phyloP scores from a whole-genome alignment of 1,140 invertebrate species.

The Leucophenga varia region DNA sequence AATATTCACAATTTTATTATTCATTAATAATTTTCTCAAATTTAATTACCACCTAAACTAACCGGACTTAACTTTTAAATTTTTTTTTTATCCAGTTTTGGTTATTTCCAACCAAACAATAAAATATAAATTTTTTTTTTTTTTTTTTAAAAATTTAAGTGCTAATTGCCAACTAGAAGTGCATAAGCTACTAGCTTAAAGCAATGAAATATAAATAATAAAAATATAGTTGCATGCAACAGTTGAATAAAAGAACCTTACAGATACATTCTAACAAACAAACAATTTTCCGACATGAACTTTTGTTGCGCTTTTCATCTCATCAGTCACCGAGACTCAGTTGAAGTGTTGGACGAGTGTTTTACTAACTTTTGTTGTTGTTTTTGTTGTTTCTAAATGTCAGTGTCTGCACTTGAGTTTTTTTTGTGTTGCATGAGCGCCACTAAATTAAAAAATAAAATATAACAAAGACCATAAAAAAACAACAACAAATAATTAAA shows the following conservation, averaged over 20 bases:
- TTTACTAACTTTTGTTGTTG: no score
- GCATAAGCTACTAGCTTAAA: constrained; percentile 12
- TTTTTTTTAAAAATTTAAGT: background rate
- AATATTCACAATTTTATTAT: no score
- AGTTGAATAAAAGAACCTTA: no score
- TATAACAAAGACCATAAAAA: no score
- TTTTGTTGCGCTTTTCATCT: constrained; percentile 1
- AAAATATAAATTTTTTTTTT: constrained; percentile 2
- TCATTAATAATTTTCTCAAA: no score
- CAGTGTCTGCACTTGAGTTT: constrained; percentile 29
- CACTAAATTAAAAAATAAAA: no score
- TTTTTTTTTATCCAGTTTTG: constrained; percentile 5
- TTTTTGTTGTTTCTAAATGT: constrained; percentile 17
- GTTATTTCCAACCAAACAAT: constrained; percentile 5
- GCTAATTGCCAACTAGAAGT: background rate
- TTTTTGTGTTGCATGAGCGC: no score
- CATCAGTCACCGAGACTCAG: no score
- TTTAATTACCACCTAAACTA: no score
- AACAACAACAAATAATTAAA: no score
- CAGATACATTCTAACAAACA: constrained; percentile 1
- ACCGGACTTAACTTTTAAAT: constrained; percentile 28
- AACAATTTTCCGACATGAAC: constrained; percentile 1
- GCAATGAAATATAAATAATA: constrained; percentile 30
- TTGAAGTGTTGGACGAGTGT: no score
- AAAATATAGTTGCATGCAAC: no score